A percentile compares a stretch with the other conserved stretches of the same genome.
These are phyloP conservation scores for Spheniscus mendiculus DNA, from an alignment of 2,113 vertebrate species.

Conservation along the genomic window DNA sequence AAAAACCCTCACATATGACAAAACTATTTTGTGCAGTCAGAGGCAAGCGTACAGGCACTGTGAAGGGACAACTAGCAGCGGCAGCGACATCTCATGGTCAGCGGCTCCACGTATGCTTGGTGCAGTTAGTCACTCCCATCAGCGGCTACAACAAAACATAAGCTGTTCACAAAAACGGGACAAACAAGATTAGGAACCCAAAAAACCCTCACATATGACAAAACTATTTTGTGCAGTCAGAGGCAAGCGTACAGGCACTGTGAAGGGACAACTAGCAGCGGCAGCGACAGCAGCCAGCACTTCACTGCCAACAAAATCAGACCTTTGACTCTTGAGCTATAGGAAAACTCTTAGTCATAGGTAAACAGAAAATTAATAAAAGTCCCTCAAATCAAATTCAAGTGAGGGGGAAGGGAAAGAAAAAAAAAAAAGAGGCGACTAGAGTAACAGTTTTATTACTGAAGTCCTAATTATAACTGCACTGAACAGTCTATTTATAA, in stretches of 20 bases:
- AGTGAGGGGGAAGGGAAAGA: not conserved
- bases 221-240: not conserved
- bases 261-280: not conserved
- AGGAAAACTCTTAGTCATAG: not conserved
- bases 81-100: no score
- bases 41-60: not conserved
- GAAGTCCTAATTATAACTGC: not conserved
- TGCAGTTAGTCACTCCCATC: no score
- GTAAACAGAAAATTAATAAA: not conserved
- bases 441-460: not conserved
- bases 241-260: not conserved
- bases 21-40: not conserved
- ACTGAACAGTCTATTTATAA: not conserved
- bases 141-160: no score
- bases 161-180: no score
- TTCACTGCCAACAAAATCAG: not conserved
- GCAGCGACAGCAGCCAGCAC: not conserved
- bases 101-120: no score
- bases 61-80: not conserved
- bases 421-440: not conserved
- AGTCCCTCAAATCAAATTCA: not conserved
- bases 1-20: rapidly evolving
- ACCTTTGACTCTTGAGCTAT: not conserved
- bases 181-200: no score
- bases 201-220: no score